Conservation (phyloP, 2,113 vertebrate species). For the Melanostigma gelatinosum region DNA sequence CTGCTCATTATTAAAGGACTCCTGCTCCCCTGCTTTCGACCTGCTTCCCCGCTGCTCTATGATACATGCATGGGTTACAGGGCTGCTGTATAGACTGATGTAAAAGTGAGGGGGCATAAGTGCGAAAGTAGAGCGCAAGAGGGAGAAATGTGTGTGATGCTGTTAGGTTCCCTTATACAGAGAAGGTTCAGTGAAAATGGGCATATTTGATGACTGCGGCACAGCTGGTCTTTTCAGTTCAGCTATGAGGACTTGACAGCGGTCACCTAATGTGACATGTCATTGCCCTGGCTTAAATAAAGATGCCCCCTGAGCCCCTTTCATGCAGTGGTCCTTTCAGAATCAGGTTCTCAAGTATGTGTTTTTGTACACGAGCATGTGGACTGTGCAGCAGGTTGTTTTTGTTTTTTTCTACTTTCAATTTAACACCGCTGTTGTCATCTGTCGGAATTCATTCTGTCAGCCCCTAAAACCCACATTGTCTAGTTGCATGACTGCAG, state of each 20-base stretch:
- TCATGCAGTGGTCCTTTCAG: conserved; percentile 3
- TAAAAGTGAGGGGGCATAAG: conserved; percentile 23
- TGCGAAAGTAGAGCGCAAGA: conserved; percentile 9
- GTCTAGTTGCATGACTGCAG: background rate
- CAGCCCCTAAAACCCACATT: background rate
- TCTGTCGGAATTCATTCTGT: background rate
- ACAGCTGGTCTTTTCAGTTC: conserved; percentile 3
- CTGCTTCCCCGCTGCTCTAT: conserved; percentile 18
- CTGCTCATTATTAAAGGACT: conserved; percentile 60
- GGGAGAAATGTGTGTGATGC: background rate
- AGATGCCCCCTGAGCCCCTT: background rate
- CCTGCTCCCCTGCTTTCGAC: background rate
- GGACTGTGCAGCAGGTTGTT: background rate
- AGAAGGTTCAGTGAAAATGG: background rate
- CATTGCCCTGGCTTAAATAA: conserved; percentile 1
- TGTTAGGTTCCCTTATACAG: background rate
- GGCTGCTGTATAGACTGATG: conserved; percentile 19
- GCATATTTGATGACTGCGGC: background rate
- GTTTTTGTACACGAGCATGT: background rate
- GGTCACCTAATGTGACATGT: background rate
- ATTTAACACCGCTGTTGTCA: background rate
- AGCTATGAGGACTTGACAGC: background rate
- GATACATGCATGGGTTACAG: conserved; percentile 9
- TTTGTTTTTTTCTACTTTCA: background rate
- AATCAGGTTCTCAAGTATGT: conserved; percentile 21